Conservation (phyloP, 2,113 vertebrate genomes). For the Callopanchax toddi region DNA sequence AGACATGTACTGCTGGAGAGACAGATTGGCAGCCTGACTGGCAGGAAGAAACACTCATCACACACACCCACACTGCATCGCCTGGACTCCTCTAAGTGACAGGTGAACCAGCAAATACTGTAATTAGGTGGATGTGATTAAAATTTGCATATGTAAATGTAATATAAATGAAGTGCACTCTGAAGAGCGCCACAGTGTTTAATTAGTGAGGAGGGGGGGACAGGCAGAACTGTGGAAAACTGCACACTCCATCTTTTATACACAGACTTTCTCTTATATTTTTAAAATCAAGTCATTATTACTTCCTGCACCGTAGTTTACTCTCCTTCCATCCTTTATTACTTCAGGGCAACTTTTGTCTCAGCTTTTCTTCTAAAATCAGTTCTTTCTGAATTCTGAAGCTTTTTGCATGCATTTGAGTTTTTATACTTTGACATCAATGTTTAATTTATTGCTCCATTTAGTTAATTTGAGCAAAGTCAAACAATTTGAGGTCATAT, state of each 20-base stretch:
- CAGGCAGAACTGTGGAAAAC: conserved; percentile 15
- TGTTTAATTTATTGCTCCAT: conserved; percentile 7
- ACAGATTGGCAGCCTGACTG: conserved; percentile 39
- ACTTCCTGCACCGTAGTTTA: neutral
- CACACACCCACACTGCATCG: conserved; percentile 8
- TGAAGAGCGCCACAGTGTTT: conserved; percentile 48
- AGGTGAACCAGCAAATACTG: conserved; percentile 56
- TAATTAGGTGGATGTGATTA: conserved; percentile 63
- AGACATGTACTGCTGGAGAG: conserved; percentile 16
- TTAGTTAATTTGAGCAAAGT: no score
- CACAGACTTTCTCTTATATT: neutral
- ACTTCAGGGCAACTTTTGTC: neutral
- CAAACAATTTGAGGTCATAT: no score
- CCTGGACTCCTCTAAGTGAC: conserved; percentile 48
- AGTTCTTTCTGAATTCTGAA: neutral
- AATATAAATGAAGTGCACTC: conserved; percentile 57
- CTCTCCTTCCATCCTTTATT: neutral
- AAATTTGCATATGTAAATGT: conserved; percentile 65
- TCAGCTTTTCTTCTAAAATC: neutral
- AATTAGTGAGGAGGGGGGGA: conserved; percentile 34
- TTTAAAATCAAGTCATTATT: neutral
- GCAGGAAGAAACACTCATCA: conserved; percentile 19
- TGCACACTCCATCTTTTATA: conserved; percentile 10
- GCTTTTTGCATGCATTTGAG: neutral
- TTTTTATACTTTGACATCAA: neutral